Evolutionary conservation across 2,797 vertebrate genomes (phyloP).

Genomic region (Percopsis omiscomaycus): DNA sequence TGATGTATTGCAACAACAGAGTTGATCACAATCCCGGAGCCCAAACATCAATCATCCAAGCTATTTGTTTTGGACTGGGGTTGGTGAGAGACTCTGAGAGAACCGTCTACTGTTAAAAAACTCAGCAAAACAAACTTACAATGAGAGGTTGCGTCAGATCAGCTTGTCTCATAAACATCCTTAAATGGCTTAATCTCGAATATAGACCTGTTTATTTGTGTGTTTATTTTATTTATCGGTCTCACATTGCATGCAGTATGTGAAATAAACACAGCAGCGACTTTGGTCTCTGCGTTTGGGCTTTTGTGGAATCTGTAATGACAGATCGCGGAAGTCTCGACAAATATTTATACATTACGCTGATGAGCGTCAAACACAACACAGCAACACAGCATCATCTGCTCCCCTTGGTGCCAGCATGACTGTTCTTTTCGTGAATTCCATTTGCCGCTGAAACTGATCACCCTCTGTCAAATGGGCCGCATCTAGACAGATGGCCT

Average conservation of each 20-base stretch:
- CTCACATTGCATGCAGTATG: constrained; percentile 13
- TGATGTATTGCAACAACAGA: constrained; percentile 46
- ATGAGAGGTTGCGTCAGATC: constrained; percentile 44
- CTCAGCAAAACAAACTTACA: constrained; percentile 43
- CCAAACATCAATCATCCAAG: constrained; percentile 51
- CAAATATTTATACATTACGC: constrained; percentile 15
- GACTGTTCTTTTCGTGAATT: not conserved
- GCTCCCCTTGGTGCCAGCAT: not conserved
- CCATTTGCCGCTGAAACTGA: not conserved
- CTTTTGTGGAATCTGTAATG: constrained; percentile 1
- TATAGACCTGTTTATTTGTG: not conserved
- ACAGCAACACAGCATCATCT: not conserved
- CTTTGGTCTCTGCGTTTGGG: not conserved
- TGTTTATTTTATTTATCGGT: not conserved
- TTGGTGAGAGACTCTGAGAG: constrained; percentile 42
- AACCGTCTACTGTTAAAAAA: constrained; percentile 34
- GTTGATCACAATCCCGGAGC: constrained; percentile 48
- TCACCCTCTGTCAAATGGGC: not conserved
- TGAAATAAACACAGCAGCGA: constrained; percentile 2
- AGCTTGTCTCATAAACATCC: constrained; percentile 36
- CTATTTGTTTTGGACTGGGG: constrained; percentile 32
- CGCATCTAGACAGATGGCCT: not conserved
- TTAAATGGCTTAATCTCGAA: constrained; percentile 22
- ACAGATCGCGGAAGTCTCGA: not conserved
- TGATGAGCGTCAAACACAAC: not conserved